phyloP scores from a whole-genome alignment of 2,113 vertebrate species.

The Leuciscus idus region DNA sequence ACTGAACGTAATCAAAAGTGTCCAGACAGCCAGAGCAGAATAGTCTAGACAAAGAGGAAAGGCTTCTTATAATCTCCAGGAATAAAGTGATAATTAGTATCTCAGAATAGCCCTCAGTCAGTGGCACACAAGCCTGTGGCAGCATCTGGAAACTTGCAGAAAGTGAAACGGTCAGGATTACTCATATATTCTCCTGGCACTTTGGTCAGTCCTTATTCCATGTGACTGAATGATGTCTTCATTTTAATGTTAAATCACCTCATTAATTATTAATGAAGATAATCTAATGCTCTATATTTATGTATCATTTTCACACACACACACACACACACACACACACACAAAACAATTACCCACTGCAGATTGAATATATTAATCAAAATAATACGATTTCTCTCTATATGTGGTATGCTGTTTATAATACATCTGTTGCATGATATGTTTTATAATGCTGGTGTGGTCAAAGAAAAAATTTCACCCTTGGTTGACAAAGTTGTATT shows the following conservation, averaged over 20 bases:
- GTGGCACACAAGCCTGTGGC: background rate
- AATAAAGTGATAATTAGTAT: conserved; percentile 40
- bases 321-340: too few relatives aligned
- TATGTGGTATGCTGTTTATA: too few relatives aligned
- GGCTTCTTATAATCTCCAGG: conserved; percentile 27
- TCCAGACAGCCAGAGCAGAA: conserved; percentile 31
- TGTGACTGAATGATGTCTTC: background rate
- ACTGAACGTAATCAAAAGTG: conserved; percentile 4
- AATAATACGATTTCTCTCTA: too few relatives aligned
- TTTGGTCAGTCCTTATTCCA: background rate
- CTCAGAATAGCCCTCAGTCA: conserved; percentile 45
- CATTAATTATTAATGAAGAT: background rate
- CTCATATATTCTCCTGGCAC: background rate
- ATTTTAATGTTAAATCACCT: background rate
- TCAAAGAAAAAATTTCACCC: too few relatives aligned
- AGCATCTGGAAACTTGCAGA: conserved; percentile 52
- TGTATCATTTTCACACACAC: too few relatives aligned
- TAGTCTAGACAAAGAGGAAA: conserved; percentile 29
- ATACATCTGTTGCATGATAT: too few relatives aligned
- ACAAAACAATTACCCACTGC: too few relatives aligned
- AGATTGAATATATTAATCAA: too few relatives aligned
- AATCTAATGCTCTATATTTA: background rate
- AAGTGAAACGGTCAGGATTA: conserved; percentile 1
- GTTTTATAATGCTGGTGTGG: too few relatives aligned
- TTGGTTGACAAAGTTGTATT: background rate